phyloP scores from a whole-genome alignment of 2,113 vertebrate species.

The Callorhinus ursinus region DNA sequence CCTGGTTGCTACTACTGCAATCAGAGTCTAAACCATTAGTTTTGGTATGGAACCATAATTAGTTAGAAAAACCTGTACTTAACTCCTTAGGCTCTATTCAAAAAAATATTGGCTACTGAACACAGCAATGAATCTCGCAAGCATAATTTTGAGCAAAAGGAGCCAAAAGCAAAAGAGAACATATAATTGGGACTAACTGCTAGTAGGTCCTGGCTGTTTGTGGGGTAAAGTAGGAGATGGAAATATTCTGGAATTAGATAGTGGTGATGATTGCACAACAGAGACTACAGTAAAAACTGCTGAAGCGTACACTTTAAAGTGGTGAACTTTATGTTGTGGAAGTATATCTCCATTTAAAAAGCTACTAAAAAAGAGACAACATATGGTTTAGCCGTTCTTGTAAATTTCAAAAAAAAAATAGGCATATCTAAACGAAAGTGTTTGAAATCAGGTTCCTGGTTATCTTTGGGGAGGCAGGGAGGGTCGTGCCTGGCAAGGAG shows the following conservation, averaged over 20 bases:
- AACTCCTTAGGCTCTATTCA: not conserved
- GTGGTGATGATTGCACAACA: not conserved
- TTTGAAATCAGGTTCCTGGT: not conserved
- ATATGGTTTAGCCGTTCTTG: not conserved
- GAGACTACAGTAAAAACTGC: not conserved
- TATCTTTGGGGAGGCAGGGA: not conserved
- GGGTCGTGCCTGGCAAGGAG: not conserved
- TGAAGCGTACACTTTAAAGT: not conserved
- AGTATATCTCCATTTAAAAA: not conserved
- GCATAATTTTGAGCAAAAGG: not conserved
- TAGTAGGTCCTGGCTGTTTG: not conserved
- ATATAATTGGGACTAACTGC: no score
- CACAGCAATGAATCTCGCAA: not conserved
- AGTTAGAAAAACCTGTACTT: not conserved
- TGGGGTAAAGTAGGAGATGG: no score
- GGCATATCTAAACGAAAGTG: not conserved
- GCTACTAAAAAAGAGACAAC: not conserved
- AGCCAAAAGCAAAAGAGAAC: not conserved
- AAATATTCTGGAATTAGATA: not conserved
- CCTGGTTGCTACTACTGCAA: not conserved
- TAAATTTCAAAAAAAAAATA: not conserved
- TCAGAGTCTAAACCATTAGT: not conserved
- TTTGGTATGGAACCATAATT: not conserved
- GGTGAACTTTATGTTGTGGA: not conserved
- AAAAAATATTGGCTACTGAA: not conserved